Evolutionary conservation across 2,797 vertebrate genomes (phyloP), one percentile per base, ranked within the genome.

Genomic region (Tapera naevia): DNA sequence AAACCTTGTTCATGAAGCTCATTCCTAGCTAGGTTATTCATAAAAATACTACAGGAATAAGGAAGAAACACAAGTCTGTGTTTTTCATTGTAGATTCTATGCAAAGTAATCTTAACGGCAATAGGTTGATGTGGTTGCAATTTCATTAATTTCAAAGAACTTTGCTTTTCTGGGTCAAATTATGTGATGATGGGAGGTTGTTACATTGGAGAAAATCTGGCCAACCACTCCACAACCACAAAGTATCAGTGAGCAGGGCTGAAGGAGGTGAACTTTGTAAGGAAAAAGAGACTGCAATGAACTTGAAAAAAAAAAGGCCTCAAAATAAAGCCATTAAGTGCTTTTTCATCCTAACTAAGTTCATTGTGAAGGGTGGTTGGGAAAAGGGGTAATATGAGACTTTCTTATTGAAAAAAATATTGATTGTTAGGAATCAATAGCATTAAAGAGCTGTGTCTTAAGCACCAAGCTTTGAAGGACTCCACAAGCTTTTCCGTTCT

Each of bases 381-480:
- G 93, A 94, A 90, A 73, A 94, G 73, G 86, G 91, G 88, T 91
- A 96, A 96, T 89, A 88, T 61, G 96, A 97, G 95, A 78, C 91
- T 95, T 95, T 91, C 89, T 95, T 96, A 96, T 96, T 95, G 95
- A 95, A 93, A 92, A 96, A 97, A 91, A 53, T 86, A 98, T 98
- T 14, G 97, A 97, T 96, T 86, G 92, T 78, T 82, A 88, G 86
- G 80, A 82, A 97, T 97, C 93, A 18, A 96, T 97, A 86, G 75
- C 95, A 74, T 97, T 89, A 92, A 97, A 96, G 97, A 97, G 95
- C 85, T 81, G 90, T 83, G 95, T 96, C 95, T 95, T 95, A 95
- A 92, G 86, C 56, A 50, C 78, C 83, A 91, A 69, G 93, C 96
- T 95, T 96, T 94, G 96, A 96, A 96, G 94, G 94, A 91, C 92